Percentiles rank a stretch among this genome's conserved stretches.
Conservation (phyloP, 1,140 invertebrate species). For the Parapsyche elsis region DNA sequence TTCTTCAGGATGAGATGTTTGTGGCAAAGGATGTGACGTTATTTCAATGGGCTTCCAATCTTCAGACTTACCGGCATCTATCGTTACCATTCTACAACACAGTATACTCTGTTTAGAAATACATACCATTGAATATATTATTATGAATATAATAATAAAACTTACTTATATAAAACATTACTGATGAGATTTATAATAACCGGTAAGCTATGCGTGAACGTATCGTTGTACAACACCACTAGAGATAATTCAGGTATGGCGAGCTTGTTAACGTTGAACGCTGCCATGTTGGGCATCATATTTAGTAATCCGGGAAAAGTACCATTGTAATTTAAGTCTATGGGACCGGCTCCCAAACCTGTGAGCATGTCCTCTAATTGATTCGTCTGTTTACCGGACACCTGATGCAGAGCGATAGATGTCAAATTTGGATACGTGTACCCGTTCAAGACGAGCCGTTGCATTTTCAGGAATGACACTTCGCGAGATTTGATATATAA, state of each 20-base stretch:
- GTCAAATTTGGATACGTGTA: conserved; percentile 66
- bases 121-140: too few species aligned
- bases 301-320: conserved; percentile 72
- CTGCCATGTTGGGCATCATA: conserved; percentile 73
- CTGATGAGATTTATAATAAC: conserved; percentile 80
- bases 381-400: conserved; percentile 61
- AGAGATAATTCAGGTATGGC: conserved; percentile 66
- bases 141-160: not conserved
- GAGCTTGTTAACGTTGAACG: conserved; percentile 72
- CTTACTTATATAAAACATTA: conserved; percentile 76
- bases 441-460: conserved; percentile 70
- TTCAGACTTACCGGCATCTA: conserved; percentile 54
- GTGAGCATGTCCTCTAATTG: conserved; percentile 62
- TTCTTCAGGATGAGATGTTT: conserved; percentile 74
- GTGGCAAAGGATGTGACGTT: conserved; percentile 75
- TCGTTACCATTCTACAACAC: conserved; percentile 58
- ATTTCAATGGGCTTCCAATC: conserved; percentile 66
- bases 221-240: conserved; percentile 81
- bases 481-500: conserved; percentile 76
- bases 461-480: conserved; percentile 71
- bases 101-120: too few species aligned
- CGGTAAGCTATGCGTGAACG: conserved; percentile 81
- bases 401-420: conserved; percentile 66
- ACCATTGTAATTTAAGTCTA: conserved; percentile 71
- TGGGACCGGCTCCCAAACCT: conserved; percentile 63